Evolutionary conservation across 1,140 invertebrate species (phyloP).

Genomic region (Hylaeus anthracinus): DNA sequence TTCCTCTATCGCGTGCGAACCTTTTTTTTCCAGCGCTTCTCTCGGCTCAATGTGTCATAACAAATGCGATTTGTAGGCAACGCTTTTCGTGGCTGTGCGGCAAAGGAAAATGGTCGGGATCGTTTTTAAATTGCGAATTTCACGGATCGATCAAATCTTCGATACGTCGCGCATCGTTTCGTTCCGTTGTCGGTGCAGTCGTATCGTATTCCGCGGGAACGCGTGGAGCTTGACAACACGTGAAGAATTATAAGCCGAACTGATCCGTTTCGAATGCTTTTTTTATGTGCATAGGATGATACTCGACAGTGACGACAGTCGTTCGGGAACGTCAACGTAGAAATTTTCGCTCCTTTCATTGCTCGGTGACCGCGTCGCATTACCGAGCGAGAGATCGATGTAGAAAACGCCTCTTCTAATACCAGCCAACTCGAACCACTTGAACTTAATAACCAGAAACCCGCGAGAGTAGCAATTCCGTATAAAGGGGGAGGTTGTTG

Average conservation of each 20-base stretch:
- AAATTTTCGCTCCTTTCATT: not conserved
- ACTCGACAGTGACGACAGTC: not conserved
- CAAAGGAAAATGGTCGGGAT: slow-evolving; percentile 12
- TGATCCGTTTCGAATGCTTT: not conserved
- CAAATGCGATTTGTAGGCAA: slow-evolving; percentile 5
- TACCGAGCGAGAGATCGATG: too few species aligned
- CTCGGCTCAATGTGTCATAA: slow-evolving; percentile 12
- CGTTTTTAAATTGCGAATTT: slow-evolving; percentile 20
- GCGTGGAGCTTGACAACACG: not conserved
- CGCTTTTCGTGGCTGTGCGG: not conserved
- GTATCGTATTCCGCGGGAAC: not conserved
- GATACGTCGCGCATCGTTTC: slow-evolving; percentile 1
- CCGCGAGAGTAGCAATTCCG: not conserved
- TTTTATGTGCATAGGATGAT: not conserved
- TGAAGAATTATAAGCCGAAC: not conserved
- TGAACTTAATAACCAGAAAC: not conserved
- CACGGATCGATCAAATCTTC: slow-evolving; percentile 18
- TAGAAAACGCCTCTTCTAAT: not conserved
- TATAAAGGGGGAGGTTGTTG: not conserved
- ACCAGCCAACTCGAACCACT: not conserved
- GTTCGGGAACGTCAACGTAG: not conserved
- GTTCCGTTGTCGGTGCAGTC: slow-evolving; percentile 19
- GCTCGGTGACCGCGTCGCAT: too few species aligned
- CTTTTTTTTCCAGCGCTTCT: not conserved
- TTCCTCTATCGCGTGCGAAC: not conserved